phyloP scores from a whole-genome alignment of 1,140 invertebrate genomes.

The Thaumatotibia leucotreta region DNA sequence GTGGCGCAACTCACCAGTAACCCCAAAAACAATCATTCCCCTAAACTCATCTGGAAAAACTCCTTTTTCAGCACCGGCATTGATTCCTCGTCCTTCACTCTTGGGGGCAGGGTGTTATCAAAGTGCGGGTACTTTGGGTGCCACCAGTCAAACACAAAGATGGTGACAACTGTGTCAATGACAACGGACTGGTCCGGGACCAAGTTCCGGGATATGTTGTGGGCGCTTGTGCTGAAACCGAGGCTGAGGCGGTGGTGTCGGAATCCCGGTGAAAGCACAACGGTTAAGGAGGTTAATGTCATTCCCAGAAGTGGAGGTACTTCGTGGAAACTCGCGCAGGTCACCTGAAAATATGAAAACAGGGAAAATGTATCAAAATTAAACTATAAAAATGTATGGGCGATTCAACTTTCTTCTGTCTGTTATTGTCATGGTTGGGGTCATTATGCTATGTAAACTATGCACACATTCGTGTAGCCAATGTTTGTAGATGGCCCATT shows the following conservation, averaged over 20 bases:
- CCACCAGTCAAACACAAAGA: conserved; percentile 84
- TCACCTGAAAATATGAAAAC: conserved; percentile 63
- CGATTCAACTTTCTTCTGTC: too few species aligned
- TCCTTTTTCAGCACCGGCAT: conserved; percentile 49
- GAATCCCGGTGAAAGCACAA: conserved; percentile 79
- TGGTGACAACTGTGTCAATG: conserved; percentile 80
- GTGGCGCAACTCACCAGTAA: too few species aligned
- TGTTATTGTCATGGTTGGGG: too few species aligned
- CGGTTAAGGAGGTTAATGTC: conserved; percentile 77
- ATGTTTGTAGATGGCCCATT: too few species aligned
- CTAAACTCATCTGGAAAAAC: conserved; percentile 42
- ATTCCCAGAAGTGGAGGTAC: conserved; percentile 80
- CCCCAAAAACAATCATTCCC: conserved; percentile 7
- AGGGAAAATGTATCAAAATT: neutral
- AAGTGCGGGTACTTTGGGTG: conserved; percentile 82
- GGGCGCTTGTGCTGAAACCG: conserved; percentile 76
- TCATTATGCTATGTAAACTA: too few species aligned
- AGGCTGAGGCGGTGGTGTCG: conserved; percentile 79
- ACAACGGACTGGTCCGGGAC: conserved; percentile 66
- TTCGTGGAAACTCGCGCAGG: conserved; percentile 75
- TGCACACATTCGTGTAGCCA: too few species aligned
- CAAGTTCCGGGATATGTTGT: conserved; percentile 47
- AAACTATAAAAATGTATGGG: too few species aligned
- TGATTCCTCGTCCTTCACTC: conserved; percentile 43
- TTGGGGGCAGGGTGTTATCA: conserved; percentile 52